phyloP scores from a whole-genome alignment of 2,113 vertebrate genomes.

The Spilogale gracilis region DNA sequence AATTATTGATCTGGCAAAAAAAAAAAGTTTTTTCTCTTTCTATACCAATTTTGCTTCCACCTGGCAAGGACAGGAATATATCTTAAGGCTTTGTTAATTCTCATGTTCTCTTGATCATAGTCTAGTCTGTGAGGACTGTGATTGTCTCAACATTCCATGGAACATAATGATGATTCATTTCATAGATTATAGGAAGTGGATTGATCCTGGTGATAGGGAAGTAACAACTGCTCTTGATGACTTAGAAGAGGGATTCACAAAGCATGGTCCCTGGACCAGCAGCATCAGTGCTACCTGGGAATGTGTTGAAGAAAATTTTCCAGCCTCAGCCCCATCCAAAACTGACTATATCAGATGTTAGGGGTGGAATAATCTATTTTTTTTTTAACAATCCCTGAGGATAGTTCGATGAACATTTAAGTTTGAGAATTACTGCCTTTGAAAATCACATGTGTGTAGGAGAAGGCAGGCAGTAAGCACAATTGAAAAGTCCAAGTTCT shows the following conservation, averaged over 20 bases:
- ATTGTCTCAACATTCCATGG: not conserved
- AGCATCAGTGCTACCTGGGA: not conserved
- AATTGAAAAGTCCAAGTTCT: not conserved
- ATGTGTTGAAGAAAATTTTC: not conserved
- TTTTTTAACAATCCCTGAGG: not conserved
- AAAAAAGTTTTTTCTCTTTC: not conserved
- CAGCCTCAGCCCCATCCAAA: not conserved
- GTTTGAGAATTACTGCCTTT: not conserved
- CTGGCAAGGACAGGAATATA: not conserved
- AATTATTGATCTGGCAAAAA: not conserved
- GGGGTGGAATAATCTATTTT: not conserved
- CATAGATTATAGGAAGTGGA: not conserved
- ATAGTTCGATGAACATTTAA: not conserved
- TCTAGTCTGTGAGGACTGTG: not conserved
- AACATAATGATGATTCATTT: not conserved
- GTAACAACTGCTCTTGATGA: not conserved
- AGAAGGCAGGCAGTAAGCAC: not conserved
- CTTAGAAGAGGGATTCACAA: not conserved
- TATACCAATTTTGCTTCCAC: not conserved
- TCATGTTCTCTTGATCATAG: not conserved
- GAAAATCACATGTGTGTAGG: not conserved
- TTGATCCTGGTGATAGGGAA: not conserved
- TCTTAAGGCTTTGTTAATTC: not conserved
- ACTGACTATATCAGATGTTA: not conserved
- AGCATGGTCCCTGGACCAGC: not conserved